Conservation (phyloP, 2,113 vertebrate species). For the Upupa epops region DNA sequence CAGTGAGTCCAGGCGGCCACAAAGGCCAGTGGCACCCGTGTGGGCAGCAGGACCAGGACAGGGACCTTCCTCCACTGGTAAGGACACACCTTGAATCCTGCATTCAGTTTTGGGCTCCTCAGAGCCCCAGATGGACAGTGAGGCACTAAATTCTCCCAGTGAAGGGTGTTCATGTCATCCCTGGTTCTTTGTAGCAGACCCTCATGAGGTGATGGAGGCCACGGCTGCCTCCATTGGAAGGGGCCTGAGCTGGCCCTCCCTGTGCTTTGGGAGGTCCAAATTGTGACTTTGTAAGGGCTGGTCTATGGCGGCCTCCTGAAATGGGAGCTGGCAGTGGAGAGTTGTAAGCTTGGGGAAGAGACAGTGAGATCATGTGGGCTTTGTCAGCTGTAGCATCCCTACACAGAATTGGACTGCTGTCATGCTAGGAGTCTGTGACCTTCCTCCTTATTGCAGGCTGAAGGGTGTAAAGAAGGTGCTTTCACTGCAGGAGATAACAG, state of each 20-base stretch:
- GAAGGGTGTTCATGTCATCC: fast-evolving
- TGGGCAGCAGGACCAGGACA: too few relatives aligned
- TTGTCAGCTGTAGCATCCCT: fast-evolving
- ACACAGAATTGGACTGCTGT: neutral
- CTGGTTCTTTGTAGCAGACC: fast-evolving
- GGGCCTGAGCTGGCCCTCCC: fast-evolving
- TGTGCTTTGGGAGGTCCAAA: neutral
- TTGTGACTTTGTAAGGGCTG: neutral
- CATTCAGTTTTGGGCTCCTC: too few relatives aligned
- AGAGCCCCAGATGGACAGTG: too few relatives aligned
- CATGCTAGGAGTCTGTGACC: fast-evolving
- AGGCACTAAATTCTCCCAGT: too few relatives aligned
- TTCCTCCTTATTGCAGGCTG: too few relatives aligned
- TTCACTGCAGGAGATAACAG: too few relatives aligned
- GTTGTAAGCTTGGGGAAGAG: neutral
- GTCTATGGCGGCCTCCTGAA: neutral
- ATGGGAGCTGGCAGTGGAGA: too few relatives aligned
- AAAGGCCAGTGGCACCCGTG: too few relatives aligned
- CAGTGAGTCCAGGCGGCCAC: too few relatives aligned
- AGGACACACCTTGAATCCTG: too few relatives aligned
- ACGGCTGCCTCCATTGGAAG: fast-evolving
- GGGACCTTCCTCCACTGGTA: too few relatives aligned
- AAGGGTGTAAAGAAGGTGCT: neutral
- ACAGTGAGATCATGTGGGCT: fast-evolving
- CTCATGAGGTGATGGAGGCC: neutral